These are phyloP conservation scores for Dipodomys ordii DNA, from an alignment of 2,113 vertebrate species.

Conservation along the genomic window DNA sequence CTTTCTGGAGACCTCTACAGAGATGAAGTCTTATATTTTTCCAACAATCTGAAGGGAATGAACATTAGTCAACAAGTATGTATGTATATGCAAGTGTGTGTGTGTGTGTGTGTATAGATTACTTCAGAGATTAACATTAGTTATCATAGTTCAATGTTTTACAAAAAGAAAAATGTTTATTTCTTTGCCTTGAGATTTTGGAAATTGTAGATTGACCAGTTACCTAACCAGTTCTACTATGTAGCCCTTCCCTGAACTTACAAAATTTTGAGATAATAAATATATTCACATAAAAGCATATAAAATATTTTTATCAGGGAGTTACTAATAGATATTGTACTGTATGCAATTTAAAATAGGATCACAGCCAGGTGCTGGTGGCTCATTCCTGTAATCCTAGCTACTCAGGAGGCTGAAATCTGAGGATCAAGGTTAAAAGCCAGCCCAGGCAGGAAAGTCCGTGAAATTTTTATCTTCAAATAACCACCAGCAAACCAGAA, in stretches of 20 bases:
- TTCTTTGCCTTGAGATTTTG: conserved; percentile 30
- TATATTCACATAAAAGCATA: neutral
- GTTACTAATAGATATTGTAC: neutral
- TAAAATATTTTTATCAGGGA: neutral
- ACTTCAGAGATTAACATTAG: conserved; percentile 46
- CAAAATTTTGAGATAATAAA: neutral
- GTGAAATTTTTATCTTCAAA: no score
- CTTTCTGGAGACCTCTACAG: neutral
- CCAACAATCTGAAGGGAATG: neutral
- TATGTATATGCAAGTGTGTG: no score
- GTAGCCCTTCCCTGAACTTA: neutral
- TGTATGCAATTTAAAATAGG: neutral
- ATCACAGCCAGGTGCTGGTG: neutral
- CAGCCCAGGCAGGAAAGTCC: no score
- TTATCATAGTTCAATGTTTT: conserved; percentile 20
- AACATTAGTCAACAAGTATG: no score
- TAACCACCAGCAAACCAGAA: no score
- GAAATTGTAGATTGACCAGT: neutral
- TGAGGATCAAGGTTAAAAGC: no score
- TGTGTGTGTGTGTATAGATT: no score
- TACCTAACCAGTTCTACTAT: no score
- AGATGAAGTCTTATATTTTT: neutral
- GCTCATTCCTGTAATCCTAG: no score
- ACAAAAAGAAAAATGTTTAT: neutral
- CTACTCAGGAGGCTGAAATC: no score